Percentiles rank a stretch among this genome's conserved stretches.
phyloP scores from a whole-genome alignment of 2,113 vertebrate genomes.

The Mormoops blainvillei region DNA sequence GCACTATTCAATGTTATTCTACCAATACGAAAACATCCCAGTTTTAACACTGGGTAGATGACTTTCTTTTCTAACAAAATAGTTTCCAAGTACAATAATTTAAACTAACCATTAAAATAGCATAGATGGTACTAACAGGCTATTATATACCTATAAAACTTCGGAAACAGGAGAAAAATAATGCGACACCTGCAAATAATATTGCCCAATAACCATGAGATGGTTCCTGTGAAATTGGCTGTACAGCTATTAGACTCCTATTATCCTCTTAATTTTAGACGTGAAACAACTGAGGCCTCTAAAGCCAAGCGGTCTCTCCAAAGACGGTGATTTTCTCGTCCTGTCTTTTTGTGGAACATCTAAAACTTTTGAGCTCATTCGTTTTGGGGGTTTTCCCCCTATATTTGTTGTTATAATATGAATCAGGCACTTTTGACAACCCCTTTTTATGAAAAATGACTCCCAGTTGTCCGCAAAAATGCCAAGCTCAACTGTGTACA shows the following conservation, averaged over 20 bases:
- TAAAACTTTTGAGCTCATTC: constrained; percentile 33
- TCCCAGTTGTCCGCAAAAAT: constrained; percentile 58
- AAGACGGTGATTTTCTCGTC: neutral
- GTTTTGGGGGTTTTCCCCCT: constrained; percentile 25
- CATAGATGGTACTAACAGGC: neutral
- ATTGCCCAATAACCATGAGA: neutral
- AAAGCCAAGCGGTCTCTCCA: neutral
- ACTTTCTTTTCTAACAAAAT: neutral
- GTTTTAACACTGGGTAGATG: neutral
- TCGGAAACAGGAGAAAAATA: neutral
- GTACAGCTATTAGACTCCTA: neutral
- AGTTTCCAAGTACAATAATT: neutral
- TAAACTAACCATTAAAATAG: constrained; percentile 25
- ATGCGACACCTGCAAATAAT: neutral
- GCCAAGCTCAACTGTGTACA: constrained; percentile 37
- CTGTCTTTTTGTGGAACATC: neutral
- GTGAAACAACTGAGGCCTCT: neutral
- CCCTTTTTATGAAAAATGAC: constrained; percentile 68
- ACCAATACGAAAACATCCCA: neutral
- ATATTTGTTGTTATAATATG: constrained; percentile 47
- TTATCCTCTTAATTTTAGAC: constrained; percentile 15
- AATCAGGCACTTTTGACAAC: constrained; percentile 56
- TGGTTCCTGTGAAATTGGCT: neutral
- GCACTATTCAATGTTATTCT: neutral
- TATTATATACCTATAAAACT: neutral